A percentile compares a stretch with the other conserved stretches of the same genome.
These are phyloP conservation scores for Platycercus adscitus DNA, from an alignment of 2,113 vertebrate genomes.

Conservation along the genomic window DNA sequence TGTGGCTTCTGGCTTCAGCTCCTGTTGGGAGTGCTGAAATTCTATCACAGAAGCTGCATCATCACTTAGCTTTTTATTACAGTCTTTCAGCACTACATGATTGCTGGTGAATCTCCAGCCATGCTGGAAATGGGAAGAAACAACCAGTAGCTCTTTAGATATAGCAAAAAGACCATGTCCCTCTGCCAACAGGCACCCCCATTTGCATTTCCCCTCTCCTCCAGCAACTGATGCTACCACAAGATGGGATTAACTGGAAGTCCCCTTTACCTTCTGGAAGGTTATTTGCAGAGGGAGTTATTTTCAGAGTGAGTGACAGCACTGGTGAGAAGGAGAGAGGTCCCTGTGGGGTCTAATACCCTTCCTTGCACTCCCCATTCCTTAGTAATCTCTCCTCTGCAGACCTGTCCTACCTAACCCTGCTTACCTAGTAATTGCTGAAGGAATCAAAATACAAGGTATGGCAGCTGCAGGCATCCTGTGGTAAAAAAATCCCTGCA, in stretches of 20 bases:
- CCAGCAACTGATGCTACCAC: background rate
- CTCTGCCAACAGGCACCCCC: background rate
- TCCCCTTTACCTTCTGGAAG: background rate
- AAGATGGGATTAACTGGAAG: conserved; percentile 2
- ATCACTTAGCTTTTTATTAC: conserved; percentile 44
- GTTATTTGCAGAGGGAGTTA: background rate
- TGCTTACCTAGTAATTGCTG: background rate
- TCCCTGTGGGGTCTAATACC: background rate
- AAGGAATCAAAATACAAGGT: conserved; percentile 13
- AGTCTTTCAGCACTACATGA: conserved; percentile 24
- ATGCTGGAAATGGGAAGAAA: conserved; percentile 12
- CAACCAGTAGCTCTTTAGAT: background rate
- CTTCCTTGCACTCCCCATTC: background rate
- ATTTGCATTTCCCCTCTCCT: background rate
- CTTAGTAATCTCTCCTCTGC: background rate
- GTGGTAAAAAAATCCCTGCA: background rate
- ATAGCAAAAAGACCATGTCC: background rate
- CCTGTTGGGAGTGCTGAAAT: conserved; percentile 45
- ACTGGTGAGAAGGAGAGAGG: background rate
- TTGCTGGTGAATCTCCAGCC: background rate
- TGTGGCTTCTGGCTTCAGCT: conserved; percentile 14
- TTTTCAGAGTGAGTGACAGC: background rate
- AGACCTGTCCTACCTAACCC: background rate
- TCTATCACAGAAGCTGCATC: conserved; percentile 36
- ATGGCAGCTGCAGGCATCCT: background rate